Base-by-base conservation (phyloP, 2,888 invertebrate genomes). In the Sphinx pinastri region DNA sequence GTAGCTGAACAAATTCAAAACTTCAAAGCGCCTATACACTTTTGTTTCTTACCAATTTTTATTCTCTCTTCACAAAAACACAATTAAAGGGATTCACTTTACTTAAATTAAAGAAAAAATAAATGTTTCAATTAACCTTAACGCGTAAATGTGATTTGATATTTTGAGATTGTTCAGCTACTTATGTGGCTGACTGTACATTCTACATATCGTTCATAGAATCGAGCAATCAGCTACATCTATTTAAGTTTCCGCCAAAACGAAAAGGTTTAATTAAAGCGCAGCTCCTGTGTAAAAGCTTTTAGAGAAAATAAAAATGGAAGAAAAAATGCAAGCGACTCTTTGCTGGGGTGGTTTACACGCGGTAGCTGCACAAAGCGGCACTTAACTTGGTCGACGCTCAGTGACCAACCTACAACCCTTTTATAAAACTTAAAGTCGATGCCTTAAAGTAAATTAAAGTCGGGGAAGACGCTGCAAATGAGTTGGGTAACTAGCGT, bases 181-280 rank as follows among this genome's bases (percentile, higher is more conserved):
- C n/a, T n/a, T n/a, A n/a, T n/a, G n/a, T n/a, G n/a, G n/a, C n/a
- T n/a, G n/a, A n/a, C n/a, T n/a, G n/a, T 25, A 25, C 1, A 25
- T 25, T 25, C 25, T 13, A 47, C 6, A 13, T 47, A 49, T 47
- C 19, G 63, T 49, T 49, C 13, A 47, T 52, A 67, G 31, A n/a
- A 67, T 51, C 54, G 60, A 60, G 60, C 45, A 57, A 67, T 71
- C 68, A 51, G 49, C 71, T 67, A 69, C 63, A 67, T 67, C 70
- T 71, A 71, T 73, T 74, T 71, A 68, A 70, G 68, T 45, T 59
- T 19, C 45, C 58, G 19, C 58, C 67, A 81, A 82, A 86, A 84
- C 81, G 80, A 81, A 73, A 75, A 85, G 76, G 84, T 87, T 86
- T 87, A 89, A 90, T 88, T 89, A 85, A 88, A 88, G 83, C 80